Percentiles rank a stretch among this genome's conserved stretches.
Evolutionary conservation across 2,797 vertebrate species (phyloP).

Genomic region (Parauchenoglanis punctatus): DNA sequence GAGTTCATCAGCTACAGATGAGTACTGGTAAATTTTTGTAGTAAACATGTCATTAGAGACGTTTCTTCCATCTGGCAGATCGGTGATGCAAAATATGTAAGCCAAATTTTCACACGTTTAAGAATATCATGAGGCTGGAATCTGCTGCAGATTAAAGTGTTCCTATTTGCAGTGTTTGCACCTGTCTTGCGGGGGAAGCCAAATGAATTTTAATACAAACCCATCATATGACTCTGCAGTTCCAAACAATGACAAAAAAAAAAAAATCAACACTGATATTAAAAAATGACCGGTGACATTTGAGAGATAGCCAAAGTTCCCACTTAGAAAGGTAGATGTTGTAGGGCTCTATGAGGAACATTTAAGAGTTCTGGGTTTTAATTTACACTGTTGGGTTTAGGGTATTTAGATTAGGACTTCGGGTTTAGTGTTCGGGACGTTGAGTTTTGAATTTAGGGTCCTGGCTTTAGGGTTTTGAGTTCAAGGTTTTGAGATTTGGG

Average conservation of each 20-base stretch:
- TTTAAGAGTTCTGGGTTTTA: neutral
- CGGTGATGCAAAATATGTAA: neutral
- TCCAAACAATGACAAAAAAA: neutral
- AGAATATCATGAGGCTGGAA: neutral
- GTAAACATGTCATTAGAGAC: neutral
- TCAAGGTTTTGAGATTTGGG: neutral
- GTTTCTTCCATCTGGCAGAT: neutral
- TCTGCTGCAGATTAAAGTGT: slow-evolving; percentile 1
- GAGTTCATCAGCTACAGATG: neutral
- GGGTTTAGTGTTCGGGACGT: neutral
- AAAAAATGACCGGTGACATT: neutral
- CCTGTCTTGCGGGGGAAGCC: neutral
- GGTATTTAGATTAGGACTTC: neutral
- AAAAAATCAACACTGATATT: neutral
- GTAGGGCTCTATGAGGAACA: neutral
- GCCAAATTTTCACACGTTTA: neutral
- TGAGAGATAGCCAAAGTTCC: neutral
- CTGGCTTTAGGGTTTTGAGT: neutral
- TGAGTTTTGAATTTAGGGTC: no score
- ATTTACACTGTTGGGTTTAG: neutral
- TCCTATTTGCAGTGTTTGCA: neutral
- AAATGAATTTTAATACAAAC: neutral
- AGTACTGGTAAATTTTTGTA: neutral
- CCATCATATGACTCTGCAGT: neutral
- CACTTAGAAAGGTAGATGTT: neutral